Conservation (phyloP, 2,797 vertebrate genomes). For the Gila robusta region DNA sequence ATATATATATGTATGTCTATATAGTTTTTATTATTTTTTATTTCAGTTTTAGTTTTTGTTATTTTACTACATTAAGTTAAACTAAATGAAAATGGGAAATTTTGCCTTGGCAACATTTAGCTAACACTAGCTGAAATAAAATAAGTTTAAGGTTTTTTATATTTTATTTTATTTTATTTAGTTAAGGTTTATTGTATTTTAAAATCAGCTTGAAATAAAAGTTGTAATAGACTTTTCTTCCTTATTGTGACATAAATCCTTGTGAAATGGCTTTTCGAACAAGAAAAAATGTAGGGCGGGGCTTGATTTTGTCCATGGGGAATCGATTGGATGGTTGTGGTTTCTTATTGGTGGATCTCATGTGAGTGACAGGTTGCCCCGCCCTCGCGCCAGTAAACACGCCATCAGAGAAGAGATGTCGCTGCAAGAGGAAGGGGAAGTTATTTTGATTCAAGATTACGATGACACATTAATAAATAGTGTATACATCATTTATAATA, state of each 20-base stretch:
- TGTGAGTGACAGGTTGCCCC: not conserved
- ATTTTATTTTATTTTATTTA: not conserved
- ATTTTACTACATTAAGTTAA: not conserved
- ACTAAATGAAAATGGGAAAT: not conserved
- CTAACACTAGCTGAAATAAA: too few species aligned
- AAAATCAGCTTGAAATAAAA: not conserved
- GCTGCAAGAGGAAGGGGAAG: not conserved
- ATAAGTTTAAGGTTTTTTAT: not conserved
- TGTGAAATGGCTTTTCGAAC: not conserved
- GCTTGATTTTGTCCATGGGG: not conserved
- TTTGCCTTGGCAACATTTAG: too few species aligned
- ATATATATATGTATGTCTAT: too few species aligned
- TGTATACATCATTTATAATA: too few species aligned
- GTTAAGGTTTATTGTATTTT: not conserved
- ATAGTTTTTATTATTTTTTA: too few species aligned
- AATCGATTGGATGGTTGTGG: not conserved
- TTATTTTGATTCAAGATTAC: not conserved
- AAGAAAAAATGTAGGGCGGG: not conserved
- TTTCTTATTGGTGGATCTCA: not conserved
- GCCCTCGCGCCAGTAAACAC: not conserved
- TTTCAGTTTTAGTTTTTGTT: too few species aligned
- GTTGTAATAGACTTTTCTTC: not conserved
- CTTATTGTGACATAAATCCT: not conserved
- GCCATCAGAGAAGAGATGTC: not conserved
- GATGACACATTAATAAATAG: not conserved